Conservation (phyloP, 2,888 invertebrate species). For the Troglohyphantes excavatus region DNA sequence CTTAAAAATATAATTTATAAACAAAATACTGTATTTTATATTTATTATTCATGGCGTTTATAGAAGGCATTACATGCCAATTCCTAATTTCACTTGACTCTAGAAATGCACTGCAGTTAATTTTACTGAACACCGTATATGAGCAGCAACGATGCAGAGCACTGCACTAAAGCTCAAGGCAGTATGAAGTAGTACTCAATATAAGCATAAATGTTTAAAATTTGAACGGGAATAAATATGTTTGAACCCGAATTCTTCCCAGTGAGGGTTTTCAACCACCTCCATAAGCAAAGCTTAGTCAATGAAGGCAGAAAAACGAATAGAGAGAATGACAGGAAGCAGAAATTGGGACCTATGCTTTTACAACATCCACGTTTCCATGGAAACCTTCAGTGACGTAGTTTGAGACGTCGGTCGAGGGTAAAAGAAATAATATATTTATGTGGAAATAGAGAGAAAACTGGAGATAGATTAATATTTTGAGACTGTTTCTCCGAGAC, state of each 20-base stretch:
- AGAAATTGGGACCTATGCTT: conserved; percentile 66
- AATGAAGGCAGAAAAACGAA: conserved; percentile 62
- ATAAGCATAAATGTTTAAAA: not conserved
- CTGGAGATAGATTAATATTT: conserved; percentile 48
- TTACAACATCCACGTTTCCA: conserved; percentile 62
- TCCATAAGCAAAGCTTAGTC: conserved; percentile 24
- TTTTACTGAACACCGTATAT: too few relatives aligned
- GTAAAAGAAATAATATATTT: conserved; percentile 48
- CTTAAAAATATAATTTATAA: too few relatives aligned
- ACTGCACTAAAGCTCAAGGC: not conserved
- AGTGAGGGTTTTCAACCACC: not conserved
- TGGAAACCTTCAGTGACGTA: conserved; percentile 61
- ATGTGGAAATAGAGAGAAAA: conserved; percentile 40
- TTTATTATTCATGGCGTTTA: too few relatives aligned
- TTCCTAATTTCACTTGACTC: too few relatives aligned
- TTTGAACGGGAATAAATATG: not conserved
- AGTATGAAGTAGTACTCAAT: not conserved
- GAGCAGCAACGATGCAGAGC: not conserved
- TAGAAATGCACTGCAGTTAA: too few relatives aligned
- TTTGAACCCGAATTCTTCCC: conserved; percentile 9
- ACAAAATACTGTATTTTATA: too few relatives aligned
- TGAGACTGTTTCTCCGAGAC: not conserved
- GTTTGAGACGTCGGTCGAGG: conserved; percentile 50
- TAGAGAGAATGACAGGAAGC: conserved; percentile 58
- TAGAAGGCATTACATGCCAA: too few relatives aligned